Percentiles rank a stretch among this genome's conserved stretches.
These are phyloP conservation scores for Phanerotoma sp. DNA, from an alignment of 2,888 invertebrate species.

Conservation along the genomic window DNA sequence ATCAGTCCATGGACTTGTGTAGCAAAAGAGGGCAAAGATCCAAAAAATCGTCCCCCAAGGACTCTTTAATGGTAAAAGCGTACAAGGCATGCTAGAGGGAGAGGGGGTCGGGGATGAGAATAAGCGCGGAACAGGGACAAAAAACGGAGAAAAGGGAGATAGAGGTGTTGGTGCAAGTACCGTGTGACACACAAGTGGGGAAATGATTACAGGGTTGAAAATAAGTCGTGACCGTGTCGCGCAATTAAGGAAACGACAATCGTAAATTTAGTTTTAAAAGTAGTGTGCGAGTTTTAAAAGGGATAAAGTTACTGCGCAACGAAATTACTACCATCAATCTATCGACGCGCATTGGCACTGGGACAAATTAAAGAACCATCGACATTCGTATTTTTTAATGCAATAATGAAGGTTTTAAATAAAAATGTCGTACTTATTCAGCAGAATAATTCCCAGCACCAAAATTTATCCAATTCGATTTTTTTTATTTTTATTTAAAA, in stretches of 20 bases:
- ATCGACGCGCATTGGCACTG: slow-evolving; percentile 22
- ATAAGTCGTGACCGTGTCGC: slow-evolving; percentile 42
- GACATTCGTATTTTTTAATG: neutral
- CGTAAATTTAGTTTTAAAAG: slow-evolving; percentile 49
- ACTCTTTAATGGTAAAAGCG: slow-evolving; percentile 2
- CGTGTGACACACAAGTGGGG: slow-evolving; percentile 7
- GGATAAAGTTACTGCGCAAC: slow-evolving; percentile 35
- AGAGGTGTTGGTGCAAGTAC: slow-evolving; percentile 10
- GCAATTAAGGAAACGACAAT: slow-evolving; percentile 52
- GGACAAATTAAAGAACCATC: slow-evolving; percentile 50
- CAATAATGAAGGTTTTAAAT: too few species aligned
- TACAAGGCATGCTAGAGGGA: neutral
- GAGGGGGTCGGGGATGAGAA: too few species aligned
- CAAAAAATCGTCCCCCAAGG: slow-evolving; percentile 22
- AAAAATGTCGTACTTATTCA: too few species aligned
- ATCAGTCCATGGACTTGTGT: slow-evolving; percentile 22
- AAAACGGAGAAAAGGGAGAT: too few species aligned
- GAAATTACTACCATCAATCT: slow-evolving; percentile 54
- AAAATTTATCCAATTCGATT: too few species aligned
- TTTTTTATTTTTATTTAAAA: too few species aligned
- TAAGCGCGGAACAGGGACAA: too few species aligned
- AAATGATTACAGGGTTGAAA: slow-evolving; percentile 36
- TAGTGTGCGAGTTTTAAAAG: slow-evolving; percentile 11
- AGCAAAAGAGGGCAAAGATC: slow-evolving; percentile 25
- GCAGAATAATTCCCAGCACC: too few species aligned